Percentiles rank a stretch among this genome's conserved stretches.
Evolutionary conservation across 2,113 vertebrate species (phyloP).

Genomic region (Paramisgurnus dabryanus): DNA sequence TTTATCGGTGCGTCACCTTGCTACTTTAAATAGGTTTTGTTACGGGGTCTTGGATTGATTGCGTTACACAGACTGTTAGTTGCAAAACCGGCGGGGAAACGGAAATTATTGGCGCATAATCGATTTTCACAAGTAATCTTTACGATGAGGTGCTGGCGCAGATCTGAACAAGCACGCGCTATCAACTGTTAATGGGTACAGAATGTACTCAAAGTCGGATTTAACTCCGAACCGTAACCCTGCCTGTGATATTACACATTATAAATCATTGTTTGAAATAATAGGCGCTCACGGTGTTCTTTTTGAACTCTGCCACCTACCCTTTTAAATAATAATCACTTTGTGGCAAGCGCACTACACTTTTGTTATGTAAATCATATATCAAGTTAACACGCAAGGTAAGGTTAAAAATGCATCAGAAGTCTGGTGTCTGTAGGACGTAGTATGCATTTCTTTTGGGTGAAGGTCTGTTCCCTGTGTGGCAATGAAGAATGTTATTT

Average conservation of each 20-base stretch:
- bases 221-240: conserved; percentile 23
- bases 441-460: neutral
- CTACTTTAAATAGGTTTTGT: neutral
- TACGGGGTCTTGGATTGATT: neutral
- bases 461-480: conserved; percentile 67
- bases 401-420: neutral
- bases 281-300: neutral
- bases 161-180: conserved; percentile 16
- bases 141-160: conserved; percentile 24
- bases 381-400: neutral
- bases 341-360: too few relatives aligned
- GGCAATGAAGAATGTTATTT: conserved; percentile 72
- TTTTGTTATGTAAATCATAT: too few relatives aligned
- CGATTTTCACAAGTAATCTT: conserved; percentile 16
- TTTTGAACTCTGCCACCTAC: neutral
- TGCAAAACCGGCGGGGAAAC: neutral
- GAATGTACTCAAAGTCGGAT: conserved; percentile 42
- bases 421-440: neutral
- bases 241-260: conserved; percentile 8
- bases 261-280: conserved; percentile 34
- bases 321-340: neutral
- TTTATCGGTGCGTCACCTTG: conserved; percentile 57
- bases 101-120: conserved; percentile 21
- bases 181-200: conserved; percentile 41
- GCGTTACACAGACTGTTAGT: neutral